Evolutionary conservation across 30 jellyfish, hydroid and myxozoan genomes (phyloP), one percentile per base, ranked within the genome.

Genomic region (Clytia hemisphaerica): DNA sequence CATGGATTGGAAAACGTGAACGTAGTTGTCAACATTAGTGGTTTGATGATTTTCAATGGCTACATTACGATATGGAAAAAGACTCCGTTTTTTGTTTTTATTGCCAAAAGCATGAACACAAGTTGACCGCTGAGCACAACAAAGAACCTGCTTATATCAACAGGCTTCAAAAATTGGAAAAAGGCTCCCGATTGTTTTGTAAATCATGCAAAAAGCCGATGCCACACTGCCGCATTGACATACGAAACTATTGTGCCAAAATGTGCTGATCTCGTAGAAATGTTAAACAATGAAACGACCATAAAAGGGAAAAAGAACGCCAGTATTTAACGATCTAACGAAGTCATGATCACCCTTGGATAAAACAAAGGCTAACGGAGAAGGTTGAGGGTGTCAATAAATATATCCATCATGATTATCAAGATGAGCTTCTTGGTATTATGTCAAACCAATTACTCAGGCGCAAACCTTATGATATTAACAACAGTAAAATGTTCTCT

Each of bases 61-160:
- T 64, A 34, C 73, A 64, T 31, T 64, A 64, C 73, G 73, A 64
- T 64, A 32, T 30, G 60, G 32, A 37, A n/a, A n/a, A n/a, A n/a
- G n/a, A n/a, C n/a, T n/a, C n/a, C n/a, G n/a, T n/a, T n/a, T n/a
- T n/a, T n/a, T n/a, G n/a, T n/a, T n/a, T n/a, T n/a, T n/a, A n/a
- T n/a, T 64, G 77, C 25, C 31, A 19, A 19, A 64, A 38, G 15
- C 77, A 64, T 42, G 72, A 64, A 37, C 75, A 64, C 12, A 64
- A 64, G 77, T 33, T 64, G 38, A 64, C 77, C 74, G 74, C 77
- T 42, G 77, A 64, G 37, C 73, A 37, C 75, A 64, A 64, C 74
- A 64, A 64, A 64, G 77, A 64, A 18, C 77, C 77, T 30, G 77
- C 77, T 21, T 25, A 30, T 64, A 30, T 64, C 77, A 21, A 33